Evolutionary conservation across 2,888 invertebrate genomes (phyloP).

Genomic region (Strigamia transsilvanica): DNA sequence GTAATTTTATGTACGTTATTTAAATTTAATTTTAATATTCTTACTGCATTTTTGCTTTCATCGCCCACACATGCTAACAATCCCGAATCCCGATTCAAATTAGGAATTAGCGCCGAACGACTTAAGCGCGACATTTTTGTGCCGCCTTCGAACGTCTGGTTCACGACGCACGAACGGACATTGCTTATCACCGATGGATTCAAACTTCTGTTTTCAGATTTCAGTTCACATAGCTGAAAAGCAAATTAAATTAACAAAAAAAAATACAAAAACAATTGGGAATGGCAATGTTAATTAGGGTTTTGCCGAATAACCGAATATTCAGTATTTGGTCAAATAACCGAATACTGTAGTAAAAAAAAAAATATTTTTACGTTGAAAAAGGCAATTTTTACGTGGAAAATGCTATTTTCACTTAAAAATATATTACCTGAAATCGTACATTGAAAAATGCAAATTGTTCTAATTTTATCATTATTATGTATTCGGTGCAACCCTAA

Average conservation of each 20-base stretch:
- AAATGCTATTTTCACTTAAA: no score
- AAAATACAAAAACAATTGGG: not conserved
- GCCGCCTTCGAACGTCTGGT: slow-evolving; percentile 57
- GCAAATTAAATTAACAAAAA: not conserved
- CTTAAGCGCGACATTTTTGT: slow-evolving; percentile 56
- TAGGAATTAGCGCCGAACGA: slow-evolving; percentile 53
- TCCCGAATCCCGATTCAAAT: slow-evolving; percentile 44
- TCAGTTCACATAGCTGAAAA: slow-evolving; percentile 37
- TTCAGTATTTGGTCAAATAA: no score
- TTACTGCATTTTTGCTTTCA: slow-evolving; percentile 55
- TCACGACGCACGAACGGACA: slow-evolving; percentile 50
- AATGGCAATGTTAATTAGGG: no score
- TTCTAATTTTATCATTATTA: no score
- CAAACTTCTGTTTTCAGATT: slow-evolving; percentile 15
- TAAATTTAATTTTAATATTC: not conserved
- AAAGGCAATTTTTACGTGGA: no score
- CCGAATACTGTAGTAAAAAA: no score
- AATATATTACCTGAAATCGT: no score
- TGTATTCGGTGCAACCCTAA: no score
- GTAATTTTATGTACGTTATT: no score
- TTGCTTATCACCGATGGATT: slow-evolving; percentile 20
- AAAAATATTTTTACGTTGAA: no score
- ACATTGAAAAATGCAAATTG: no score
- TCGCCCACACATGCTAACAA: slow-evolving; percentile 56
- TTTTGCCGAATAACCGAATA: no score